A percentile compares a stretch with the other conserved stretches of the same genome.
phyloP scores from a whole-genome alignment of 2,888 invertebrate genomes.

The Platycheirus rosarum region DNA sequence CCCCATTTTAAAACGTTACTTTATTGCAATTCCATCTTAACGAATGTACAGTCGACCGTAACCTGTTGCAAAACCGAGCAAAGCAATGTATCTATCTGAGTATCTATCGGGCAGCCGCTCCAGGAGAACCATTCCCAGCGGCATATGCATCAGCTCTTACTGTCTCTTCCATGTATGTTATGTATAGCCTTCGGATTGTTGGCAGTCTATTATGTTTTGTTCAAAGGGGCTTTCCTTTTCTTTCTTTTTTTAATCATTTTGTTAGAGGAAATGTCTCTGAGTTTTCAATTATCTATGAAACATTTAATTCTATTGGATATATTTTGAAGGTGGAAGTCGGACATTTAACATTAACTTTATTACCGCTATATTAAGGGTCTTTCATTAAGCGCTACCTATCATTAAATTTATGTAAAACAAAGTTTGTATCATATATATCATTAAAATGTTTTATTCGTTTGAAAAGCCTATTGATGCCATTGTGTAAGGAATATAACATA shows the following conservation, averaged over 20 bases:
- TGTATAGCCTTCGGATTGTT: too few relatives aligned
- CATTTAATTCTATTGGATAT: constrained; percentile 50
- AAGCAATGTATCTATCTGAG: constrained; percentile 26
- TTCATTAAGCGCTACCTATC: too few relatives aligned
- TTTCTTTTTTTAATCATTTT: too few relatives aligned
- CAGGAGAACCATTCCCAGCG: neutral
- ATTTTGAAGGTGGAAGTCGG: constrained; percentile 32
- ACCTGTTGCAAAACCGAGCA: constrained; percentile 32
- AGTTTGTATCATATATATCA: too few relatives aligned
- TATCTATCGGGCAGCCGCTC: constrained; percentile 7
- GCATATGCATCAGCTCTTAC: constrained; percentile 20
- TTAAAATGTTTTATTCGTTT: too few relatives aligned
- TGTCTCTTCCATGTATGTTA: too few relatives aligned
- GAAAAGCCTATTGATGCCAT: too few relatives aligned
- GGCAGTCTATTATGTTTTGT: too few relatives aligned
- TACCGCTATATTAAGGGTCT: constrained; percentile 34
- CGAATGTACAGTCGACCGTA: constrained; percentile 50
- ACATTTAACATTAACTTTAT: constrained; percentile 53
- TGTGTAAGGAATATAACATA: too few relatives aligned
- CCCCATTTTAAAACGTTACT: constrained; percentile 14
- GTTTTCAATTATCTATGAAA: too few relatives aligned
- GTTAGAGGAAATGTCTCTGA: constrained; percentile 27
- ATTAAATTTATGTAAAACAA: too few relatives aligned
- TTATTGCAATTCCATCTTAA: constrained; percentile 51
- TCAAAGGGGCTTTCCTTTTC: neutral